Base-by-base conservation (phyloP, 2,113 vertebrate species). In the Macheiramphus alcinus region DNA sequence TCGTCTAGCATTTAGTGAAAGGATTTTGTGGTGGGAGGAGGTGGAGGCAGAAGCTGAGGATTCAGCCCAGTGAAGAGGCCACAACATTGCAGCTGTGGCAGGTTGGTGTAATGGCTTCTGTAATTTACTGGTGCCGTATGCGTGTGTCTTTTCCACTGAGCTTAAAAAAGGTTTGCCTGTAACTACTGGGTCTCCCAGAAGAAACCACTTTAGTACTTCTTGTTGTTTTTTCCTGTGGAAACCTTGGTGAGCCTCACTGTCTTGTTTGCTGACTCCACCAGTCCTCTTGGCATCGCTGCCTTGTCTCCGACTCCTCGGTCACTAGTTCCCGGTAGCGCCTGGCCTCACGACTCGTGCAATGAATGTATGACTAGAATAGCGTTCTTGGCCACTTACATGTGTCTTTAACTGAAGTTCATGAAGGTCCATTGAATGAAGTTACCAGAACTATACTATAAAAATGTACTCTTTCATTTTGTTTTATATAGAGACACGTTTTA, bases 131-230 rank as follows among this genome's bases (percentile, higher is more conserved):
- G 92, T 96, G 97, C 88, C 56, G 50, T 93, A 38, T 90, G 61
- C 66, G 8, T 72, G 83, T 5, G 10, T 73, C 53, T 95, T 94
- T 97, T 94, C 94, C 96, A 70, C 73, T 63, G 67, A 93, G 67
- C 90, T 98, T 97, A 87, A 96, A 97, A 93, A 97, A 93, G 80
- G 32, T 80, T 96, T 94, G 91, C 78, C 92, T 96, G 90, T 96
- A 96, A 95, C 90, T 97, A 94, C 94, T 29, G 12, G 74, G 68
- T 98, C 85, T 95, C 86, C 50, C 61, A 92, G 80, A 89, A 96
- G 70, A 89, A 94, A 92, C 74, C 17, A 7, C 82, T 92, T 93
- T 50, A 93, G 70, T 89, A n/a, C 56, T 80, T 34, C 38, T 93
- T 91, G 66, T 96, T 96, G 85, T 97, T 91, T 73, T 68, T 45